phyloP scores from a whole-genome alignment of 2,888 invertebrate genomes.

The Mythimna loreyi region DNA sequence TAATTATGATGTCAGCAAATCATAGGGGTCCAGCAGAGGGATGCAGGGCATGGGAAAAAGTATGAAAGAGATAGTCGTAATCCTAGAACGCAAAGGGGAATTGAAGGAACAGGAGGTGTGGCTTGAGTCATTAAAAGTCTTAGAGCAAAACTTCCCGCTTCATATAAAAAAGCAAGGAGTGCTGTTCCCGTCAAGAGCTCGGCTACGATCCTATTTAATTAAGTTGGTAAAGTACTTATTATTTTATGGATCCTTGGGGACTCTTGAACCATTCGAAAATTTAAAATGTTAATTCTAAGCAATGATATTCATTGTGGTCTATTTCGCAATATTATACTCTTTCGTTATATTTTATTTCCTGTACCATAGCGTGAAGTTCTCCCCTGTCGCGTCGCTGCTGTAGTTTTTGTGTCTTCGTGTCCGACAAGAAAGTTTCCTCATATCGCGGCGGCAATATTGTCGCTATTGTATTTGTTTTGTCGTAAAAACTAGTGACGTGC shows the following conservation, averaged over 20 bases:
- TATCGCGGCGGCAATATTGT: constrained; percentile 31
- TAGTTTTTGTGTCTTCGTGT: constrained; percentile 16
- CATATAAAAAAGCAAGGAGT: neutral
- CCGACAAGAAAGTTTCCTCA: constrained; percentile 14
- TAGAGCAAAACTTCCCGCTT: no score
- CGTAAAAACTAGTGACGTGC: constrained; percentile 1
- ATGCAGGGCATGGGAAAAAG: no score
- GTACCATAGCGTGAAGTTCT: neutral
- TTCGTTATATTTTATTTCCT: neutral
- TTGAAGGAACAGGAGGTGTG: no score
- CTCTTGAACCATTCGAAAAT: neutral
- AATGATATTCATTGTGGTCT: neutral
- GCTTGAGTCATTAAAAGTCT: no score
- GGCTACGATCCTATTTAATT: neutral
- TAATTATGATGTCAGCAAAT: no score
- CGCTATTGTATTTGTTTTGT: neutral
- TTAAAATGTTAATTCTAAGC: constrained; percentile 2
- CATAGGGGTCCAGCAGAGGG: no score
- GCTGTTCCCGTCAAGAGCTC: neutral
- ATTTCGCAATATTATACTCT: neutral
- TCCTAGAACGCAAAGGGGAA: no score
- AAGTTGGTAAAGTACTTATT: constrained; percentile 2
- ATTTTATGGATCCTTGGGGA: neutral
- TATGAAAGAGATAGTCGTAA: no score
- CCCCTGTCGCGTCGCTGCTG: neutral